Percentiles rank a stretch among this genome's conserved stretches.
phyloP scores from a whole-genome alignment of 2,113 vertebrate genomes.

The Myrmophylax atrothorax region DNA sequence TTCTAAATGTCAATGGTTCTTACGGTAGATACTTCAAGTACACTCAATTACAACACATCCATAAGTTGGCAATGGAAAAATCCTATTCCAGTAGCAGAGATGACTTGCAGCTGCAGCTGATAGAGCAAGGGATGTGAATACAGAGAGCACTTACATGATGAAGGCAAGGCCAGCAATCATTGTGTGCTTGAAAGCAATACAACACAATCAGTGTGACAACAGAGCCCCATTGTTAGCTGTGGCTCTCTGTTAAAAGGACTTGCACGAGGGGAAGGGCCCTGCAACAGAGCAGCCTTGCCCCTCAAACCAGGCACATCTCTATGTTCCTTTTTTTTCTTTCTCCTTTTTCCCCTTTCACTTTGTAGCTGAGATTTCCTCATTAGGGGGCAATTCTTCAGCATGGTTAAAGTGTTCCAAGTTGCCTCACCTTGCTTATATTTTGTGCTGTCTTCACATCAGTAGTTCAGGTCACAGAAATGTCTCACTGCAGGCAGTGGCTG shows the following conservation, averaged over 20 bases:
- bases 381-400: neutral
- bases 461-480: neutral
- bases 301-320: neutral
- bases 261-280: neutral
- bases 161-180: constrained; percentile 25
- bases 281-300: neutral
- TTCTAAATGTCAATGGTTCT: neutral
- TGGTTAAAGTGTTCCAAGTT: neutral
- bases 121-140: neutral
- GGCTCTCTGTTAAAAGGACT: neutral
- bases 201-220: constrained; percentile 46
- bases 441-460: neutral
- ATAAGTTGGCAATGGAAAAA: constrained; percentile 38
- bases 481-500: neutral
- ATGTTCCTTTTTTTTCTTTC: neutral
- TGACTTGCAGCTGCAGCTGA: constrained; percentile 54
- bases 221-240: neutral
- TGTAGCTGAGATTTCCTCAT: neutral
- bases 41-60: constrained; percentile 22
- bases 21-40: neutral
- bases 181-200: constrained; percentile 37
- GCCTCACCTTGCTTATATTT: neutral
- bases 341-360: accelerated
- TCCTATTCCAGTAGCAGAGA: constrained; percentile 13
- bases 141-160: constrained; percentile 21